Evolutionary conservation across 2,797 vertebrate genomes (phyloP).

Genomic region (Diglossa cyanea): DNA sequence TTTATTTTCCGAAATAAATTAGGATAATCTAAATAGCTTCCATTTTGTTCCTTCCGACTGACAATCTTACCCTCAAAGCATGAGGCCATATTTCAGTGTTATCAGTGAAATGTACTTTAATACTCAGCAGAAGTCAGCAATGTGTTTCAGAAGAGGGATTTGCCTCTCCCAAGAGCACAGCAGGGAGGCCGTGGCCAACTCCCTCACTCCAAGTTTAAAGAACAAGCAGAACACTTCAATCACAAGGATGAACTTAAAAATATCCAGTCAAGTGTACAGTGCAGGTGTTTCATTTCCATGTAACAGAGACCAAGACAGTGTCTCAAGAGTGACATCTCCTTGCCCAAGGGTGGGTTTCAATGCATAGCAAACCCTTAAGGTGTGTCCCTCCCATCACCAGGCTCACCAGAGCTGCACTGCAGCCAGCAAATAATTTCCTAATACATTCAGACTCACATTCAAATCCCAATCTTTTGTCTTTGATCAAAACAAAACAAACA

Average conservation of each 20-base stretch:
- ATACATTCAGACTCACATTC: neutral
- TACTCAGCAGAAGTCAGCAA: neutral
- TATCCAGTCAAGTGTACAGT: neutral
- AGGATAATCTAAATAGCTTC: neutral
- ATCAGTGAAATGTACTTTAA: neutral
- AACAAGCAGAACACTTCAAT: neutral
- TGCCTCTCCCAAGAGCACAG: neutral
- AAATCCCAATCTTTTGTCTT: neutral
- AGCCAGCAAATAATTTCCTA: neutral
- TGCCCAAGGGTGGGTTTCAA: neutral
- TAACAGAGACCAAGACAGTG: neutral
- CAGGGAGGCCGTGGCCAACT: fast-evolving
- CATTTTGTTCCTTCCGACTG: neutral
- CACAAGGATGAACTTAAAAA: neutral
- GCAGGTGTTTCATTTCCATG: neutral
- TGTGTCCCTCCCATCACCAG: neutral
- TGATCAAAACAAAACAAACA: neutral
- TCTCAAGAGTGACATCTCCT: neutral
- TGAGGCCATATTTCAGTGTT: neutral
- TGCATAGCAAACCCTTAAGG: fast-evolving
- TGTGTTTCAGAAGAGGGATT: neutral
- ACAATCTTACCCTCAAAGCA: neutral
- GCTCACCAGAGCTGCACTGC: neutral
- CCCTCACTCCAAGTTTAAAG: neutral
- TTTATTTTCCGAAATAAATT: neutral